Conservation (phyloP, 92 coral and sea anemone species). For the Diadumene lineata region DNA sequence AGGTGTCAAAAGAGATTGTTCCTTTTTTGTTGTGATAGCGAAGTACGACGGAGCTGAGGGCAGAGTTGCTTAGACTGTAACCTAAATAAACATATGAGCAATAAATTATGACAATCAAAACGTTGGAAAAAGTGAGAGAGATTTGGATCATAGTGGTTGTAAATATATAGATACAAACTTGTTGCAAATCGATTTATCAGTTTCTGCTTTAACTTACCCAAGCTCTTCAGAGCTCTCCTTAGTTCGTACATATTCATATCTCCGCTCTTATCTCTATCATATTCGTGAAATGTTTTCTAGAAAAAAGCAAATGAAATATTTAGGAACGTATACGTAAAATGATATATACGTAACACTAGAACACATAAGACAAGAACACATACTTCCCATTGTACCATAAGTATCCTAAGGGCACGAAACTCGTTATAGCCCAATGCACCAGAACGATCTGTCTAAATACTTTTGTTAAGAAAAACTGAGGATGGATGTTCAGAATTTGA, state of each 20-base stretch:
- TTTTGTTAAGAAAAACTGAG: conserved; percentile 9
- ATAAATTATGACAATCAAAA: too few species aligned
- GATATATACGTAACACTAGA: not conserved
- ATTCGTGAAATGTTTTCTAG: conserved; percentile 61
- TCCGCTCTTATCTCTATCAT: conserved; percentile 72
- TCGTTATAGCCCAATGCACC: conserved; percentile 84
- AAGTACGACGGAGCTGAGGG: conserved; percentile 68
- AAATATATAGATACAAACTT: too few species aligned
- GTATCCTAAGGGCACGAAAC: conserved; percentile 68
- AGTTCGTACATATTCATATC: conserved; percentile 83
- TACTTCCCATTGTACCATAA: conserved; percentile 77
- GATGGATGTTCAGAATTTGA: too few species aligned
- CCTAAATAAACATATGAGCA: conserved; percentile 43
- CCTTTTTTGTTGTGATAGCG: conserved; percentile 88
- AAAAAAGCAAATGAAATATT: too few species aligned
- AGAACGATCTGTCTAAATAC: conserved; percentile 62
- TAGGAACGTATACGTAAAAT: not conserved
- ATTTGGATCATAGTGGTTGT: too few species aligned
- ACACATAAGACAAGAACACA: not conserved
- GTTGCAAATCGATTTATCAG: too few species aligned
- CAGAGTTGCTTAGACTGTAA: conserved; percentile 73
- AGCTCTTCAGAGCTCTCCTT: conserved; percentile 61
- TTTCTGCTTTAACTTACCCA: conserved; percentile 44
- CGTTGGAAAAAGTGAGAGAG: too few species aligned
- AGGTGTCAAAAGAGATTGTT: conserved; percentile 79